Conservation (phyloP, 2,797 vertebrate genomes). For the Myiothlypis chrysogaster region DNA sequence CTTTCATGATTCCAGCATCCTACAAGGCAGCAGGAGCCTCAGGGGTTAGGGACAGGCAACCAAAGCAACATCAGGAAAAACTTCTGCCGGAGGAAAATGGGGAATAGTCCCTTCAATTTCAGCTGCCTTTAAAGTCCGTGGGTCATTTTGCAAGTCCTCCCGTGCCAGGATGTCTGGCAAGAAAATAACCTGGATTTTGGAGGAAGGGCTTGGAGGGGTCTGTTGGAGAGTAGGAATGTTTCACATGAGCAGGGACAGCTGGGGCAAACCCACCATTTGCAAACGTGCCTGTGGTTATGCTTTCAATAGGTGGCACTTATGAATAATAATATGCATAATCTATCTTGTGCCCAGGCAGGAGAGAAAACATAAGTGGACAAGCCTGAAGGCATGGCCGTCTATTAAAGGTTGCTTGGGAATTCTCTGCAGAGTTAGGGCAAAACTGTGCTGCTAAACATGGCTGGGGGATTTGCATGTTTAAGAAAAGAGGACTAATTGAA, state of each 20-base stretch:
- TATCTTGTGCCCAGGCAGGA: conserved; percentile 58
- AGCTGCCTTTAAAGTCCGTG: background rate
- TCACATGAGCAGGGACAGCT: background rate
- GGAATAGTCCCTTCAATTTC: background rate
- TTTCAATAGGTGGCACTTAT: conserved; percentile 64
- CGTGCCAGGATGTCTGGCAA: background rate
- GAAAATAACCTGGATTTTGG: background rate
- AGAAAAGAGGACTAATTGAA: conserved; percentile 65
- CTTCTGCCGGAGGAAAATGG: background rate
- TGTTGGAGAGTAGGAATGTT: background rate
- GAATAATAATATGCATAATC: conserved; percentile 68
- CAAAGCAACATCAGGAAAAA: background rate
- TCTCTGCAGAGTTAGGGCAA: conserved; percentile 54
- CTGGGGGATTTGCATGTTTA: conserved; percentile 64
- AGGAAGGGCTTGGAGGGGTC: background rate
- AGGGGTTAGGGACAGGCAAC: background rate
- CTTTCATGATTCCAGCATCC: background rate
- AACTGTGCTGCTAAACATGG: conserved; percentile 60
- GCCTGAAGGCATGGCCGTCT: conserved; percentile 62
- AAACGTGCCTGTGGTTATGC: conserved; percentile 52
- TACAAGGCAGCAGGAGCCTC: background rate
- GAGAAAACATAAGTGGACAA: conserved; percentile 65
- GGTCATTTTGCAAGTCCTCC: background rate
- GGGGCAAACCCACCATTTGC: conserved; percentile 33
- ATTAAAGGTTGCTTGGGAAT: conserved; percentile 70